Conservation (phyloP, 30 jellyfish, hydroid and myxozoan genomes). For the Aurelia coerulea region DNA sequence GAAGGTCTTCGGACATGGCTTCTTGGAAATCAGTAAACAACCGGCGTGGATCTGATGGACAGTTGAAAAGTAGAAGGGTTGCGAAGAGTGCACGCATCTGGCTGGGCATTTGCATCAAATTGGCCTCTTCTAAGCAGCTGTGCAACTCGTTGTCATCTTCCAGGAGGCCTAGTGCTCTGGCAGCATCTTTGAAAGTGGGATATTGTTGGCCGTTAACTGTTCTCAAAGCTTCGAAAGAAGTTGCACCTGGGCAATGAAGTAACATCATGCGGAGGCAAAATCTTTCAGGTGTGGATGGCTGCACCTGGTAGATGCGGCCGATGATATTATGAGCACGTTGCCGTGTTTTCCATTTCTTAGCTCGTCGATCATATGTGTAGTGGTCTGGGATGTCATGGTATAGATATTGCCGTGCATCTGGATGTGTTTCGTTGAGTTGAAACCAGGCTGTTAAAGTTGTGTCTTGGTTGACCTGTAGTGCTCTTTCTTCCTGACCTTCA, state of each 20-base stretch:
- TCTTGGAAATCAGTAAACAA: slow-evolving; percentile 18
- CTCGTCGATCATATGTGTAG: slow-evolving; percentile 3
- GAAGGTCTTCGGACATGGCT: slow-evolving; percentile 29
- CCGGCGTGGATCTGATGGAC: slow-evolving; percentile 9
- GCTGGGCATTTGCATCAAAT: slow-evolving; percentile 18
- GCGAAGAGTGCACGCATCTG: slow-evolving; percentile 22
- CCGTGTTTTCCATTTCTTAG: background rate
- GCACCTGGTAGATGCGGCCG: slow-evolving; percentile 16
- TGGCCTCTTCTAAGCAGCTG: slow-evolving; percentile 20
- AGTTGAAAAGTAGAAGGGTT: background rate
- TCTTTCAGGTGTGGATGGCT: slow-evolving; percentile 29
- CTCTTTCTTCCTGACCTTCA: no score
- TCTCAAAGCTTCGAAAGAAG: slow-evolving; percentile 19
- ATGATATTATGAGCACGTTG: background rate
- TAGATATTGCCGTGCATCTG: background rate
- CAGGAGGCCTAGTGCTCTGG: slow-evolving; percentile 28
- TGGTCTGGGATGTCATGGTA: slow-evolving; percentile 62
- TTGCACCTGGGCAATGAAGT: slow-evolving; percentile 37
- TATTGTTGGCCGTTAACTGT: slow-evolving; percentile 35
- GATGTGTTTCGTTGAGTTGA: slow-evolving; percentile 6
- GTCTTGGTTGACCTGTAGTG: background rate
- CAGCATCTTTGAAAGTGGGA: slow-evolving; percentile 66
- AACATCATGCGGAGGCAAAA: slow-evolving; percentile 30
- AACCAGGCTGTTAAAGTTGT: slow-evolving; percentile 70
- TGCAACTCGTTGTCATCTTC: slow-evolving; percentile 21